These are phyloP conservation scores for Trichopria drosophilae DNA, from an alignment of 2,888 invertebrate genomes.

Conservation along the genomic window DNA sequence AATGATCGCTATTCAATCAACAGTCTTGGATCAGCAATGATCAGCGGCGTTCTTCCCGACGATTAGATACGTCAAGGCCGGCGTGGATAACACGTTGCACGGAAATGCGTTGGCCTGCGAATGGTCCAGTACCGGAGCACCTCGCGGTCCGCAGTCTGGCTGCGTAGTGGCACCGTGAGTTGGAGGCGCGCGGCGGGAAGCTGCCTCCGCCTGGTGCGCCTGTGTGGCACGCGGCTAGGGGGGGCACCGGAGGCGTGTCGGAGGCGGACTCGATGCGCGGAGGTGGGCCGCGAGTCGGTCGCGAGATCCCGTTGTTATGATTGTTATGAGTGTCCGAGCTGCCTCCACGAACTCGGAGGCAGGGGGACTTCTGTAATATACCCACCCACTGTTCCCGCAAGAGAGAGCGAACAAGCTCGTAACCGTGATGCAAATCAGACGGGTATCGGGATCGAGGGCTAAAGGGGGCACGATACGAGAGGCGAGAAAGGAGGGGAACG, in stretches of 20 bases:
- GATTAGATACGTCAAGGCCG: constrained; percentile 17
- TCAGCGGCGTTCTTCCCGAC: constrained; percentile 1
- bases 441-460: constrained; percentile 35
- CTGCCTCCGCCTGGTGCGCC: constrained; percentile 37
- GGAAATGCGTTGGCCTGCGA: constrained; percentile 39
- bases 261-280: constrained; percentile 55
- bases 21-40: too few species aligned
- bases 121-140: constrained; percentile 46
- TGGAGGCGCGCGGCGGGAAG: constrained; percentile 32
- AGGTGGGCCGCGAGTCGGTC: constrained; percentile 57
- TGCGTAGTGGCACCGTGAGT: constrained; percentile 53
- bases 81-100: constrained; percentile 51
- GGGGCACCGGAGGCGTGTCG: constrained; percentile 44
- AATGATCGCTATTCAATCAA: too few species aligned
- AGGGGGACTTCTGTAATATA: constrained; percentile 44
- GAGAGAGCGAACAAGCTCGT: constrained; percentile 50
- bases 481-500: constrained; percentile 9
- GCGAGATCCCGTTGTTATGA: constrained; percentile 56
- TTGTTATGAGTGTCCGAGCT: constrained; percentile 58
- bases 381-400: constrained; percentile 44
- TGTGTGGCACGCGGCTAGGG: constrained; percentile 36
- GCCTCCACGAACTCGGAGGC: constrained; percentile 48
- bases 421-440: constrained; percentile 54
- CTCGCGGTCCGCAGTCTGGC: constrained; percentile 58
- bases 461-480: constrained; percentile 24